Base-by-base conservation (phyloP, 2,113 vertebrate species). In the Electrona antarctica region DNA sequence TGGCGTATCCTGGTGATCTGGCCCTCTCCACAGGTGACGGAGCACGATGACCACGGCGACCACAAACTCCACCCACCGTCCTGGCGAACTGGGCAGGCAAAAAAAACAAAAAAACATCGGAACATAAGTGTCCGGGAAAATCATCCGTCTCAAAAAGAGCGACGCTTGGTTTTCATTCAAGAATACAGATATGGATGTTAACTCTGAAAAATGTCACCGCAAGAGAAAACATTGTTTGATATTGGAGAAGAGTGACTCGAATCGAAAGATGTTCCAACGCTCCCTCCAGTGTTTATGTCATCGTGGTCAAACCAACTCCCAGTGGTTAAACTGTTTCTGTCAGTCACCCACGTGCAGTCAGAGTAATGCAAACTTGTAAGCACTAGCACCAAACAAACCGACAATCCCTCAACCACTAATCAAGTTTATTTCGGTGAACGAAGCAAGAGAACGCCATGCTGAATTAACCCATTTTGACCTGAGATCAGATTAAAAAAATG, bases 41-140 rank as follows among this genome's bases (percentile, higher is more conserved):
- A 97, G 87, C 97, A 99, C 1, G 97, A 96, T 0, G 97, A 98
- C 97, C 97, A 99, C 0, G 97, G 97, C 0, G 97, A 98, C 97
- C 97, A 99, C 84, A 98, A 92, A 81, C 97, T 99, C 97, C 97
- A 99, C 52, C 95, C 96, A 10, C 97, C 97, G 5, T 99, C 93
- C 47, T 98, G 97, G 66, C 95, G 96, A 78, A 98, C 97, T 99
- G 76, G 50, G 15, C n/a, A 6, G 33, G 77, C 14, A 79, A 66
- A 76, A 46, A 76, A 68, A 21, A 71, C 13, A 79, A 66, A 75
- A 46, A 76, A 68, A 21, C 70, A 41, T 41, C 33, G 3, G 33
- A 33, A 33, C 2, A 2, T 33, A 4, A 33, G 29, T 4, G 29
- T 4, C 5, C 33, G 3, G 33, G 33, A 41, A 21, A 41, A 41